Percentiles rank a stretch among this genome's conserved stretches.
These are phyloP conservation scores for Ichneumon xanthorius DNA, from an alignment of 2,888 invertebrate genomes.

Conservation along the genomic window DNA sequence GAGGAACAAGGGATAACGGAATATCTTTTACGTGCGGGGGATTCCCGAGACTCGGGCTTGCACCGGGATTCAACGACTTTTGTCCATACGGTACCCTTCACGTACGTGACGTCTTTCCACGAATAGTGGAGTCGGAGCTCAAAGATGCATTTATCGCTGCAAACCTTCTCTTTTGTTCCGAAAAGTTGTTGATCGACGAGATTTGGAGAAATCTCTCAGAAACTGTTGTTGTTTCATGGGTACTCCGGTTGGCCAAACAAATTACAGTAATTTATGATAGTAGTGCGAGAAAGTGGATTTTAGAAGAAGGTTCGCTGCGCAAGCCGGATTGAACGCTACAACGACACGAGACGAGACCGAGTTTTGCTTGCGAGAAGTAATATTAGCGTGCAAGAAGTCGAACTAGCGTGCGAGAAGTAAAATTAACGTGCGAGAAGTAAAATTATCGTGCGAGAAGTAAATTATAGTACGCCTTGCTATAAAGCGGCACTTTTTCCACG, in stretches of 20 bases:
- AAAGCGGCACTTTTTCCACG: too few species aligned
- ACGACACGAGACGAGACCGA: too few species aligned
- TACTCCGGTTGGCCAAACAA: neutral
- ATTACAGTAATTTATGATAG: too few species aligned
- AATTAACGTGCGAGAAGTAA: too few species aligned
- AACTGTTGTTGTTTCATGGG: neutral
- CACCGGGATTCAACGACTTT: neutral
- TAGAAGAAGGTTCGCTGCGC: too few species aligned
- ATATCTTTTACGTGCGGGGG: slow-evolving; percentile 12
- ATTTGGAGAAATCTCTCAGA: neutral
- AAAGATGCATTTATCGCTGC: neutral
- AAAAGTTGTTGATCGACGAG: neutral
- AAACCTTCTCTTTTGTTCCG: neutral
- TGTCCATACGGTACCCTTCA: neutral
- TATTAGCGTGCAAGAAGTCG: too few species aligned
- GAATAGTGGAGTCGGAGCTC: neutral
- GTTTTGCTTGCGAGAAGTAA: too few species aligned
- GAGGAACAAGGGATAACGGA: neutral
- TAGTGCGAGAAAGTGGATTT: too few species aligned
- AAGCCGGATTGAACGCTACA: too few species aligned
- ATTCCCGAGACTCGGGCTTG: neutral
- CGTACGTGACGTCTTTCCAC: neutral
- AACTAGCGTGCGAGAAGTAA: too few species aligned
- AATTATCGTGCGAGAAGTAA: too few species aligned
- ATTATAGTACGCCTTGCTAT: too few species aligned